Evolutionary conservation across 2,797 vertebrate species (phyloP).

Genomic region (Hydrophis major): DNA sequence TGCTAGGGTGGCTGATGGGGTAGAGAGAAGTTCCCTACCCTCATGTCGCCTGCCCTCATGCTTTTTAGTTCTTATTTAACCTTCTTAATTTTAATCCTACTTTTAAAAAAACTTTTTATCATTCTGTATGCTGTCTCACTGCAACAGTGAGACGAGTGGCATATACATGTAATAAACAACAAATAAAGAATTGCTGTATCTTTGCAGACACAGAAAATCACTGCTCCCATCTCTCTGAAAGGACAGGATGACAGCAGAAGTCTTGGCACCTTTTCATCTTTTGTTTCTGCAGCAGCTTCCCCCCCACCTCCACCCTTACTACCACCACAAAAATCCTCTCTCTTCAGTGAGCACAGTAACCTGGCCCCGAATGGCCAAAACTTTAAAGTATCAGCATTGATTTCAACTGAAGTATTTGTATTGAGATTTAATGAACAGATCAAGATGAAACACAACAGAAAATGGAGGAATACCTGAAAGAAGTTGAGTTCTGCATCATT

Average conservation of each 20-base stretch:
- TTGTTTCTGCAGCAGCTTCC: too few relatives aligned
- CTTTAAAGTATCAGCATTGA: not conserved
- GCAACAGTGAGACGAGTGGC: not conserved
- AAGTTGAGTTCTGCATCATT: constrained; percentile 94
- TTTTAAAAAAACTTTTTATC: not conserved
- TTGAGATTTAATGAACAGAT: not conserved
- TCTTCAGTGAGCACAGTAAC: not conserved
- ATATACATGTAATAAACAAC: too few relatives aligned
- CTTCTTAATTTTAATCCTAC: not conserved
- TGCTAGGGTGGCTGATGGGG: not conserved
- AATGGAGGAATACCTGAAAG: constrained; percentile 82
- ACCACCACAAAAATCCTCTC: not conserved
- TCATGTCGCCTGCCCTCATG: not conserved
- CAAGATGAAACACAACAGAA: not conserved
- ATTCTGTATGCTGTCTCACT: not conserved
- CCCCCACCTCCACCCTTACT: not conserved
- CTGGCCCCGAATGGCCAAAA: not conserved
- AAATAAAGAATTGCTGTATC: not conserved
- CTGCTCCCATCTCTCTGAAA: not conserved
- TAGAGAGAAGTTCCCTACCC: not conserved
- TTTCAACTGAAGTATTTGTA: not conserved
- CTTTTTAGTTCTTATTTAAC: not conserved
- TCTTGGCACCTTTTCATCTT: not conserved
- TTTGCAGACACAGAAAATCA: not conserved
- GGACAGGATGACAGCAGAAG: not conserved